These are phyloP conservation scores for Araneus ventricosus DNA, from an alignment of 1,140 invertebrate species.

Conservation along the genomic window DNA sequence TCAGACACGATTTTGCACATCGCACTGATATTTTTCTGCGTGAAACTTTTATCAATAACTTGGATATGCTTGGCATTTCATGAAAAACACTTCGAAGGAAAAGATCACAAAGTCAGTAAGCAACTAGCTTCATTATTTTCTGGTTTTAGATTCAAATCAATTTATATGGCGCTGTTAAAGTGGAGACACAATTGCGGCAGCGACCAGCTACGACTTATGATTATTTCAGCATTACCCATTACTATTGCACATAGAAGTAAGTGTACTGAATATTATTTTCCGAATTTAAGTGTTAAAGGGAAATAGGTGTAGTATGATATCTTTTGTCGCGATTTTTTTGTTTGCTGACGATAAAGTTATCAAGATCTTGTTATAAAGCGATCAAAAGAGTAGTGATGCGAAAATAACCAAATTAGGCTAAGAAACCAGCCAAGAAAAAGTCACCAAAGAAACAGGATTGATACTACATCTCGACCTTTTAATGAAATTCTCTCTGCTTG, in stretches of 20 bases:
- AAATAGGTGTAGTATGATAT: background rate
- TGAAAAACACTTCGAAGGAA: slow-evolving; percentile 12
- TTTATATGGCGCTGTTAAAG: background rate
- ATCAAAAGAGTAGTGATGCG: background rate
- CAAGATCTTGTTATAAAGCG: background rate
- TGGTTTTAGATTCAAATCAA: background rate
- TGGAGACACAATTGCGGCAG: slow-evolving; percentile 7
- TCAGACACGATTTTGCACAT: background rate
- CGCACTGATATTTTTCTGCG: background rate
- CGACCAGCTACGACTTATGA: background rate
- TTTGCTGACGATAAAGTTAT: background rate
- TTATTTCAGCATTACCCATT: background rate
- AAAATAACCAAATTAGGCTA: background rate
- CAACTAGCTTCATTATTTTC: background rate
- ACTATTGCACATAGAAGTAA: slow-evolving; percentile 2
- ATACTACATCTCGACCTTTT: too few species aligned
- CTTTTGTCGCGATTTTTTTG: background rate
- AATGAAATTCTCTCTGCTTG: too few species aligned
- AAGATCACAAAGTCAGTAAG: background rate
- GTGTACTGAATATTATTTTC: background rate
- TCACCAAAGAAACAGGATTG: too few species aligned
- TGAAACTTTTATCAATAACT: background rate
- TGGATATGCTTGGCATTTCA: background rate
- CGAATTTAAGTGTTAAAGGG: background rate
- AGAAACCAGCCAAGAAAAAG: too few species aligned